phyloP scores from a whole-genome alignment of 2,888 invertebrate genomes.

The Aporophyla nigra region DNA sequence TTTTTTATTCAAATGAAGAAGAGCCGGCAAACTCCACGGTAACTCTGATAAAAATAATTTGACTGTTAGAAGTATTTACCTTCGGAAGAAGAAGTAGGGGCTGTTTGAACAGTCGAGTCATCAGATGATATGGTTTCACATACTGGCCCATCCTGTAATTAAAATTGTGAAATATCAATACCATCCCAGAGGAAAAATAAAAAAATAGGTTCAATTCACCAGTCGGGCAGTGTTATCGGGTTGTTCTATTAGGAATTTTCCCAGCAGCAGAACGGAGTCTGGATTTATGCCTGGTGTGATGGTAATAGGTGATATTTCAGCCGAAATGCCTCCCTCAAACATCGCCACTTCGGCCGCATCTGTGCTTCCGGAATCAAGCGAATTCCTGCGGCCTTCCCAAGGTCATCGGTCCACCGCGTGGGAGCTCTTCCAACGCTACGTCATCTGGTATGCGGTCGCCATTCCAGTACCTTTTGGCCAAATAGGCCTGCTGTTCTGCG shows the following conservation, averaged over 20 bases:
- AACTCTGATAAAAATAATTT: no score
- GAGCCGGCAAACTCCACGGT: no score
- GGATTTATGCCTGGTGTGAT: not conserved
- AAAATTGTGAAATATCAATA: not conserved
- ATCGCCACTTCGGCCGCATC: not conserved
- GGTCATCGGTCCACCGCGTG: not conserved
- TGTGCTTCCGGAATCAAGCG: not conserved
- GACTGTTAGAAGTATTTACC: not conserved
- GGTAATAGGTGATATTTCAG: not conserved
- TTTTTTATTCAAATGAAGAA: no score
- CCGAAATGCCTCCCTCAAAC: not conserved
- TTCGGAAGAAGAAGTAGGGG: slow-evolving; percentile 6
- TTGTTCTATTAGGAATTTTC: not conserved
- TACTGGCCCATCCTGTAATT: not conserved
- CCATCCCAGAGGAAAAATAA: no score
- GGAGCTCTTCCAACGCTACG: not conserved
- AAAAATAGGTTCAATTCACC: no score
- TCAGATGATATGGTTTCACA: not conserved
- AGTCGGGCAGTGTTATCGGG: not conserved
- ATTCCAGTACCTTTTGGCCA: not conserved
- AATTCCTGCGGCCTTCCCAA: not conserved
- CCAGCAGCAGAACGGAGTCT: not conserved
- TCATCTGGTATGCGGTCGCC: no score
- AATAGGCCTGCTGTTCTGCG: no score
- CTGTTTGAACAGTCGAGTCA: not conserved